Conservation (phyloP, 2,888 invertebrate species). For the Microctonus aethiopoides region DNA sequence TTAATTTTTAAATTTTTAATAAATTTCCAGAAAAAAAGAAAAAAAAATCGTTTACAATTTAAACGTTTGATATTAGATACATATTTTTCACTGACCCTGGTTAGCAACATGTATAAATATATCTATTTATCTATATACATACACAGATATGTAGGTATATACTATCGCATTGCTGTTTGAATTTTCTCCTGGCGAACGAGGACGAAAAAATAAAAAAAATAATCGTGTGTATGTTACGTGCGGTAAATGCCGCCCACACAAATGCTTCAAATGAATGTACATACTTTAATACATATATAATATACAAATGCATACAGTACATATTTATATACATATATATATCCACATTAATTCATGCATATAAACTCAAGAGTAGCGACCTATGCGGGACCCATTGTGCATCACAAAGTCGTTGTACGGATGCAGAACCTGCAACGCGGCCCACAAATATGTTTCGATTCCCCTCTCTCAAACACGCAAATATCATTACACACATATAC, state of each 20-base stretch:
- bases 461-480: not conserved
- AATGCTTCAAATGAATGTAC: not conserved
- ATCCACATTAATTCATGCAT: no score
- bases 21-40: no score
- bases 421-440: conserved; percentile 12
- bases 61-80: no score
- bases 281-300: no score
- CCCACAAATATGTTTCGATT: conserved; percentile 10
- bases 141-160: no score
- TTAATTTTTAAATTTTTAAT: no score
- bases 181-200: conserved; percentile 9
- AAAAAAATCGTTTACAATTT: no score
- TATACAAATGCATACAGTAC: not conserved
- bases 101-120: not conserved
- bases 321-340: not conserved
- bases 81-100: no score
- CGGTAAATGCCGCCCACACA: conserved; percentile 22
- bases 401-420: not conserved
- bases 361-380: not conserved
- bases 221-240: not conserved
- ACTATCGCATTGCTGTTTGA: not conserved
- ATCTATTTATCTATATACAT: no score
- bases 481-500: not conserved
- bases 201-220: conserved; percentile 13
- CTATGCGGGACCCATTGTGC: conserved; percentile 23